phyloP scores from a whole-genome alignment of 1,140 invertebrate species.

The Phortica variegata region DNA sequence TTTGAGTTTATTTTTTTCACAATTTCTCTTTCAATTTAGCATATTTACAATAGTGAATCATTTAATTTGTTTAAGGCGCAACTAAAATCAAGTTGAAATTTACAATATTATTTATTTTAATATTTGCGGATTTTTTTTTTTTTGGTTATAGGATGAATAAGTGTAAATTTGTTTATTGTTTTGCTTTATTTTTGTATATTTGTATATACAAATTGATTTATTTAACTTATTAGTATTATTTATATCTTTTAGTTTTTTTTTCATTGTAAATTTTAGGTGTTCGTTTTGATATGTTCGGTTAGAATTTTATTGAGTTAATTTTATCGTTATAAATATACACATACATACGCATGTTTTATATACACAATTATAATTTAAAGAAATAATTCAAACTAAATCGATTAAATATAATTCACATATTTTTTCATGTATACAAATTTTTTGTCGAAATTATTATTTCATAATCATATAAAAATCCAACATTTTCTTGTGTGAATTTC shows the following conservation, averaged over 20 bases:
- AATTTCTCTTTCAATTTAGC: no score
- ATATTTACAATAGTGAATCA: conserved; percentile 29
- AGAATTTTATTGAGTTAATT: conserved; percentile 40
- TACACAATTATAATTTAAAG: no score
- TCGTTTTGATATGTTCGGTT: conserved; percentile 52
- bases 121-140: conserved; percentile 4
- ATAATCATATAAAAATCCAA: no score
- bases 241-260: not conserved
- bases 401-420: no score
- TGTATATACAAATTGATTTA: conserved; percentile 21
- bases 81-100: conserved; percentile 33
- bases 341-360: no score
- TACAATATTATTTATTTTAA: conserved; percentile 17
- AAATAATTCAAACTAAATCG: no score
- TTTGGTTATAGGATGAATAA: not conserved
- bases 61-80: conserved; percentile 31
- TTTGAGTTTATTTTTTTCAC: no score
- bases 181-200: conserved; percentile 3
- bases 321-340: no score
- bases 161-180: not conserved
- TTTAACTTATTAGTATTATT: conserved; percentile 2
- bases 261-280: conserved; percentile 44
- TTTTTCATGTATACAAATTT: no score
- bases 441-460: no score
- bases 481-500: no score